phyloP scores from a whole-genome alignment of 2,888 invertebrate species.

The Luffia ferchaultella region DNA sequence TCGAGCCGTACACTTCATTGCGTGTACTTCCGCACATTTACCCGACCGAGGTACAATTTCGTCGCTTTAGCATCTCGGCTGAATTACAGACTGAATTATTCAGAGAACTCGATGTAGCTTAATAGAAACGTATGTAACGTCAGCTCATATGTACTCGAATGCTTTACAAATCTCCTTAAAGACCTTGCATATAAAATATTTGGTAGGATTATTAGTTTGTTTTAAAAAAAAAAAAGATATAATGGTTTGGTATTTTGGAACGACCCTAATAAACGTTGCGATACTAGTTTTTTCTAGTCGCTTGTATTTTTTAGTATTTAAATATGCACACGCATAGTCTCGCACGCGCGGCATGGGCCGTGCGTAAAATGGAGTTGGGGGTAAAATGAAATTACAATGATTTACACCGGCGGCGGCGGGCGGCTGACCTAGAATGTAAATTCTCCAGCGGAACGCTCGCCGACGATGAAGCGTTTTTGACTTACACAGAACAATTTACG shows the following conservation, averaged over 20 bases:
- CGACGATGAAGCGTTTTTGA: conserved; percentile 25
- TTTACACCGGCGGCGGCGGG: conserved; percentile 22
- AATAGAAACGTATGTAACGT: too few relatives aligned
- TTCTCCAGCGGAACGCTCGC: conserved; percentile 15
- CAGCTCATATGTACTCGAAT: too few relatives aligned
- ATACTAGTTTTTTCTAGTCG: too few relatives aligned
- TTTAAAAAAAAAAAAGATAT: too few relatives aligned
- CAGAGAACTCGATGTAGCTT: too few relatives aligned
- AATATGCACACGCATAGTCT: not conserved
- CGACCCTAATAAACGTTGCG: too few relatives aligned
- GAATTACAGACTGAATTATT: too few relatives aligned
- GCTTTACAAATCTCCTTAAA: too few relatives aligned
- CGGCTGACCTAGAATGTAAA: conserved; percentile 22
- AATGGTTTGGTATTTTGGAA: too few relatives aligned
- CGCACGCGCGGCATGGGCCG: not conserved
- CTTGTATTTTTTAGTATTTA: too few relatives aligned
- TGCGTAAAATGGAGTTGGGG: conserved; percentile 15
- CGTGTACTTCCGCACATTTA: not conserved
- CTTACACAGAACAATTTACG: conserved; percentile 24
- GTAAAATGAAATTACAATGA: conserved; percentile 28
- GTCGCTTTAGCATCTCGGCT: not conserved
- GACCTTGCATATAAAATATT: too few relatives aligned
- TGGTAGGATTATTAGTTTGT: too few relatives aligned
- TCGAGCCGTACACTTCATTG: not conserved
- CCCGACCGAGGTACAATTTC: not conserved